These are phyloP conservation scores for Zoroaster sp. DNA, from an alignment of 53 echinoderm and acorn worm species.

Conservation along the genomic window DNA sequence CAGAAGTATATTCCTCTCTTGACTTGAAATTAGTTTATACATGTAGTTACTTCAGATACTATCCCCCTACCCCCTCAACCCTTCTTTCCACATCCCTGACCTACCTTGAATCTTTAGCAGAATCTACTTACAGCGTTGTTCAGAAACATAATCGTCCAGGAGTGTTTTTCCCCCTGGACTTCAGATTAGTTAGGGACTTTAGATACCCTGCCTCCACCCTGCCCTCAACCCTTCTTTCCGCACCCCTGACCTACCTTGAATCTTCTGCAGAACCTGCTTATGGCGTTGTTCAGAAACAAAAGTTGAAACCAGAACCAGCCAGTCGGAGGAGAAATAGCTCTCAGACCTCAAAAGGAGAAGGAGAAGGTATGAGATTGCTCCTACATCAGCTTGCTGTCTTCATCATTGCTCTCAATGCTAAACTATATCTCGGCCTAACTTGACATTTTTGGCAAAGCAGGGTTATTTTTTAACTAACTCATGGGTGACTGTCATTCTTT, in stretches of 20 bases:
- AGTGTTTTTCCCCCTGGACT: too few relatives aligned
- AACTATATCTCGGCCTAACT: background rate
- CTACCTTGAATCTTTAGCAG: background rate
- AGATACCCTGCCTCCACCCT: background rate
- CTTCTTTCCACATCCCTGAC: background rate
- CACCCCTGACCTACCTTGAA: background rate
- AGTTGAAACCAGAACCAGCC: background rate
- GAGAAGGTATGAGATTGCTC: conserved; percentile 25
- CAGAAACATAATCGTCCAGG: too few relatives aligned
- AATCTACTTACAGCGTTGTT: too few relatives aligned
- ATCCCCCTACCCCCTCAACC: background rate
- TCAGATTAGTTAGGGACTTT: too few relatives aligned
- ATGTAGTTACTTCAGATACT: background rate
- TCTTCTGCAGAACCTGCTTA: conserved; percentile 7
- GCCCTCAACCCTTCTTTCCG: background rate
- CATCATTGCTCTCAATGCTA: background rate
- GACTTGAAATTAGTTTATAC: too few relatives aligned
- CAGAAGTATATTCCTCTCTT: background rate
- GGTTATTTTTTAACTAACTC: too few relatives aligned
- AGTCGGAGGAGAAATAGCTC: conserved; percentile 10
- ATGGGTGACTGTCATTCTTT: too few relatives aligned
- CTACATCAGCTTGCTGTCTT: background rate
- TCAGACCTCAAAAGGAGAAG: background rate
- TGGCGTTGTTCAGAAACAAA: conserved; percentile 1
- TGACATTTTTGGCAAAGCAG: too few relatives aligned